phyloP scores from a whole-genome alignment of 2,113 vertebrate genomes.

The Casuarius casuarius region DNA sequence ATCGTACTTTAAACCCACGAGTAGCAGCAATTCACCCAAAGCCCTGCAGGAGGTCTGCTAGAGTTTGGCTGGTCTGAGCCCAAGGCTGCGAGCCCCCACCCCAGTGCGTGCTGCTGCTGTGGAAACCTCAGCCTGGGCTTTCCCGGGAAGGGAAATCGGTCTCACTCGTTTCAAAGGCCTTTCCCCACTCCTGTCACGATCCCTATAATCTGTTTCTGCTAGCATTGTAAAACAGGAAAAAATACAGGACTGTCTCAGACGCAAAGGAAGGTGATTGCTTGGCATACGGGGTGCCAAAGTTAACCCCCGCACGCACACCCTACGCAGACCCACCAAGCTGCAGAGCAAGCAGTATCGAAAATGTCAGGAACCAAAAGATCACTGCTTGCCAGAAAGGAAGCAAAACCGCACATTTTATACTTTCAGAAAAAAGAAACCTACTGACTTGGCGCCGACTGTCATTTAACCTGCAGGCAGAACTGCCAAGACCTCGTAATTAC shows the following conservation, averaged over 20 bases:
- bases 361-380: not conserved
- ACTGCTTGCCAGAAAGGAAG: not conserved
- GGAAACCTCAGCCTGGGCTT: not conserved
- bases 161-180: not conserved
- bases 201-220: not conserved
- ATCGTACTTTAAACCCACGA: not conserved
- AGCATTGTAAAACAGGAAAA: not conserved
- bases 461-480: slow-evolving; percentile 24
- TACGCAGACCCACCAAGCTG: fast-evolving
- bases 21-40: not conserved
- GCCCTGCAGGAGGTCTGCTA: not conserved
- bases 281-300: not conserved
- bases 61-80: not conserved
- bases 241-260: not conserved
- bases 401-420: fast-evolving
- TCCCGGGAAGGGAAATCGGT: not conserved
- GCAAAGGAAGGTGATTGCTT: not conserved
- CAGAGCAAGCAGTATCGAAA: not conserved
- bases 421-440: not conserved
- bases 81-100: not conserved
- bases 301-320: not conserved
- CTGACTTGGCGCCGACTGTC: not conserved
- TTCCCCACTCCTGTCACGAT: not conserved
- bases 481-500: slow-evolving; percentile 18
- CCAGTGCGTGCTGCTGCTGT: not conserved